Conservation (phyloP, 2,888 invertebrate genomes). For the Osmoderma eremita region DNA sequence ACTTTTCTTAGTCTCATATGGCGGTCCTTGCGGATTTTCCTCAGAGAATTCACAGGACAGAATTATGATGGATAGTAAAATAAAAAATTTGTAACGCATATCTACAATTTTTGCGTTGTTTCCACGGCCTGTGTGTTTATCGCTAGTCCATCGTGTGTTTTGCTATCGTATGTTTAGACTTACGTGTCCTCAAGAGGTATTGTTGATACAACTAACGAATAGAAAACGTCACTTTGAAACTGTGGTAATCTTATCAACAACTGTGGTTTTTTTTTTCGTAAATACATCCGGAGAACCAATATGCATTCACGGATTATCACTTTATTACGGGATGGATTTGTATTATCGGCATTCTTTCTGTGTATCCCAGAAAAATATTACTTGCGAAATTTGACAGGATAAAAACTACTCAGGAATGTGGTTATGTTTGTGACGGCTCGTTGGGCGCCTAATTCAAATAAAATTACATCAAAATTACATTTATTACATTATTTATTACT, state of each 20-base stretch:
- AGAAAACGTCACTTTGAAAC: constrained; percentile 42
- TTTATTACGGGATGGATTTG: neutral
- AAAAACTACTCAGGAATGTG: constrained; percentile 7
- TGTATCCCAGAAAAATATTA: neutral
- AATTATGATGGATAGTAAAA: constrained; percentile 52
- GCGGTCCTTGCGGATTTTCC: constrained; percentile 52
- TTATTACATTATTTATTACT: neutral
- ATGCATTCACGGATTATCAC: neutral
- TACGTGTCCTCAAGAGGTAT: constrained; percentile 52
- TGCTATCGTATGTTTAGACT: constrained; percentile 50
- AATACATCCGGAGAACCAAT: neutral
- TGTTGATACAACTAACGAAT: constrained; percentile 3
- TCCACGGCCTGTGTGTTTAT: neutral
- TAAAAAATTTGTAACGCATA: constrained; percentile 45
- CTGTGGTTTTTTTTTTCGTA: constrained; percentile 8
- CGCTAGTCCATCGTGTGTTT: constrained; percentile 31
- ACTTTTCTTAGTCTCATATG: constrained; percentile 43
- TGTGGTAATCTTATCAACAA: constrained; percentile 37
- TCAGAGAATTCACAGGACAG: constrained; percentile 58
- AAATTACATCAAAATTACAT: neutral
- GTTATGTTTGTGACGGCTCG: constrained; percentile 14
- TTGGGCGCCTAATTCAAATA: neutral
- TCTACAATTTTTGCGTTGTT: constrained; percentile 17
- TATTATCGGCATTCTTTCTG: neutral
- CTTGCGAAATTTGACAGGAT: constrained; percentile 21